Evolutionary conservation across 2,888 invertebrate genomes (phyloP).

Genomic region (Melolontha melolontha): DNA sequence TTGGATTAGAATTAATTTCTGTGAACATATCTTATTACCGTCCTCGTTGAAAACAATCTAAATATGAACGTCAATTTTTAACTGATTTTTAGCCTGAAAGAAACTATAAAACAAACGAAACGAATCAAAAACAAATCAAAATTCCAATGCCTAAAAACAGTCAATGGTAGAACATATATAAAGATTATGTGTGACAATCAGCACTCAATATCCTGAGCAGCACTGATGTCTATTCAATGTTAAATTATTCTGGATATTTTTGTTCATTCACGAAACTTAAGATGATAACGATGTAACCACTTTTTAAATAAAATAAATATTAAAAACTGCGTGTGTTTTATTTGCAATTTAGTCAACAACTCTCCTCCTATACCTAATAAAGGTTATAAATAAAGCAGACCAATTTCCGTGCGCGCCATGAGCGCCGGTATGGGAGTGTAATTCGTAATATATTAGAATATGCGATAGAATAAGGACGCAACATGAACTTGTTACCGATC

Average conservation of each 20-base stretch:
- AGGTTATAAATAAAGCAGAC: too few relatives aligned
- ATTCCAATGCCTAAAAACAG: conserved; percentile 28
- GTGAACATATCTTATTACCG: conserved; percentile 36
- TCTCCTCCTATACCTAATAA: too few relatives aligned
- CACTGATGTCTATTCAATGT: conserved; percentile 29
- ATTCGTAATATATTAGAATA: too few relatives aligned
- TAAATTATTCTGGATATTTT: conserved; percentile 8
- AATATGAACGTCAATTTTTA: conserved; percentile 33
- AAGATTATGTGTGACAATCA: conserved; percentile 41
- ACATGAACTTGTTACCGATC: too few relatives aligned
- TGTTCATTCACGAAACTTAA: conserved; percentile 23
- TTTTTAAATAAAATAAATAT: conserved; percentile 31
- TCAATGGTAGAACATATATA: conserved; percentile 38
- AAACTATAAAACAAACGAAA: conserved; percentile 27
- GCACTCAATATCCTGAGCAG: conserved; percentile 34
- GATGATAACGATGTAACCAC: conserved; percentile 27
- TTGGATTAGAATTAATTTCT: conserved; percentile 7
- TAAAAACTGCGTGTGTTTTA: background rate
- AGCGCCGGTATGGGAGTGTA: too few relatives aligned
- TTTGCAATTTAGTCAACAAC: background rate
- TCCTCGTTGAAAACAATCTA: conserved; percentile 25
- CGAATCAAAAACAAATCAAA: conserved; percentile 38
- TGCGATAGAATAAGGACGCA: too few relatives aligned
- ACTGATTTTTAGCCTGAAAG: conserved; percentile 37
- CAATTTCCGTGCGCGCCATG: too few relatives aligned